Evolutionary conservation across 2,797 vertebrate species (phyloP).

Genomic region (Botia kubotai): DNA sequence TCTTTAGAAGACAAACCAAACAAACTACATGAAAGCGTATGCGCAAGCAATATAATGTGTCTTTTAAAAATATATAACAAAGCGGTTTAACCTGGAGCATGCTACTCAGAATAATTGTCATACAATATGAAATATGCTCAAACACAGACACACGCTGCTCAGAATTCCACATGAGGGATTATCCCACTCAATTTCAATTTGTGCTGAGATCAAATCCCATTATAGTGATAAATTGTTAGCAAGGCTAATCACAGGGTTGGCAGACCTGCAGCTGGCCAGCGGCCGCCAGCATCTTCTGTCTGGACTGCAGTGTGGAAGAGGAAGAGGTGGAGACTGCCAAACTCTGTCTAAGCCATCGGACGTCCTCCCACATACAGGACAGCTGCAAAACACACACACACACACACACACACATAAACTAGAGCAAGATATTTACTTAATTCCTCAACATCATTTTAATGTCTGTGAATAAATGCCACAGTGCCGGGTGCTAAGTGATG

Average conservation of each 20-base stretch:
- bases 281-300: conserved; percentile 95
- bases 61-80: conserved; percentile 3
- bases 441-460: conserved; percentile 33
- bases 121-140: conserved; percentile 21
- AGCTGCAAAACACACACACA: conserved; percentile 89
- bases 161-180: conserved; percentile 43
- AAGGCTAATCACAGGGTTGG: conserved; percentile 39
- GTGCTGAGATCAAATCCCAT: conserved; percentile 44
- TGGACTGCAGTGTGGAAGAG: conserved; percentile 89
- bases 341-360: conserved; percentile 93
- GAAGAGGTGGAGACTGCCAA: conserved; percentile 90
- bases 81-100: background rate
- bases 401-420: conserved; percentile 33
- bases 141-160: conserved; percentile 17
- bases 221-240: conserved; percentile 49
- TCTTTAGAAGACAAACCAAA: background rate
- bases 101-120: conserved; percentile 3
- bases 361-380: conserved; percentile 98
- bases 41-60: background rate
- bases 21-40: background rate
- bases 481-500: background rate
- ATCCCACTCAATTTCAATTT: conserved; percentile 53
- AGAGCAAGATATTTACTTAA: conserved; percentile 41
- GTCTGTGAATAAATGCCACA: conserved; percentile 18
- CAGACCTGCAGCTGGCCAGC: conserved; percentile 93